phyloP scores from a whole-genome alignment of 2,888 invertebrate species.

The Tanaodytes sp. region DNA sequence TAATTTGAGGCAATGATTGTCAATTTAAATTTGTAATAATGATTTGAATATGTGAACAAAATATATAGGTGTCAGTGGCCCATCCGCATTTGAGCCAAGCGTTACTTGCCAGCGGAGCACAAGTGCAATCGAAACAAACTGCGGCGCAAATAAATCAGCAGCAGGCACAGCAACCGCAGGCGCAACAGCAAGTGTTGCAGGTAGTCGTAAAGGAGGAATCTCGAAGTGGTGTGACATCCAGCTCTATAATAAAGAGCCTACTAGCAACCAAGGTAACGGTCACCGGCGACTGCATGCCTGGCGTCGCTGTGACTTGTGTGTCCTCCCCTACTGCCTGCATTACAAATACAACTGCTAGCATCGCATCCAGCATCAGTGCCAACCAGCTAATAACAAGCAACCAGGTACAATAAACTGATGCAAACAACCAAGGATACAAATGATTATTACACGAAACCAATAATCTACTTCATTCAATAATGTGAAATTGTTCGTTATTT shows the following conservation, averaged over 20 bases:
- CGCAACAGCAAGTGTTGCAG: conserved; percentile 61
- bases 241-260: conserved; percentile 92
- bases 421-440: conserved; percentile 52
- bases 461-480: not conserved
- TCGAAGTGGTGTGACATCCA: conserved; percentile 75
- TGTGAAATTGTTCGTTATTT: too few relatives aligned
- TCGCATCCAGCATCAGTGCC: conserved; percentile 73
- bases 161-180: conserved; percentile 50
- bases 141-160: conserved; percentile 57
- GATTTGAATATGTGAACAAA: too few relatives aligned
- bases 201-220: conserved; percentile 69
- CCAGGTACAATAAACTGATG: conserved; percentile 68
- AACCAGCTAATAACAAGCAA: conserved; percentile 73
- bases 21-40: too few relatives aligned
- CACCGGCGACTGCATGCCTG: conserved; percentile 76
- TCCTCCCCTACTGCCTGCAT: conserved; percentile 71
- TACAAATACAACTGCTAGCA: conserved; percentile 73
- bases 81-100: conserved; percentile 79
- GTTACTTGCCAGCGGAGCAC: conserved; percentile 73
- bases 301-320: conserved; percentile 72
- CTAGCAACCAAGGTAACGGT: conserved; percentile 91
- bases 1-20: too few relatives aligned
- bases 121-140: conserved; percentile 56
- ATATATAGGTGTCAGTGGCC: conserved; percentile 76
- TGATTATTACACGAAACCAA: too few relatives aligned